A percentile compares a stretch with the other conserved stretches of the same genome.
Evolutionary conservation across 2,797 vertebrate genomes (phyloP).

Genomic region (Labeo calbasu): DNA sequence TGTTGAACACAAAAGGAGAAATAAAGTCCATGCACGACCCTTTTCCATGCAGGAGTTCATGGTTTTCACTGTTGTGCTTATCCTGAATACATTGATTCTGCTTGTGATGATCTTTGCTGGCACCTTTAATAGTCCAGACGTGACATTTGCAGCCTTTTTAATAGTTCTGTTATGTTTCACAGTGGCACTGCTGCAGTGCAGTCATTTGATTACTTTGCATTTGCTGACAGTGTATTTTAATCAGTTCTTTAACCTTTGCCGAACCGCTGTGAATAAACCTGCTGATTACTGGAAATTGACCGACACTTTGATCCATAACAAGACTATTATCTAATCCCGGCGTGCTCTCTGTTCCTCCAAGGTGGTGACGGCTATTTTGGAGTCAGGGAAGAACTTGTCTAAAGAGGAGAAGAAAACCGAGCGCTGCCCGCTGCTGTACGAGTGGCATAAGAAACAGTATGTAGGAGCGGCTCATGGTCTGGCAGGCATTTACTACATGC

Average conservation of each 20-base stretch:
- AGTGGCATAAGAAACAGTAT: constrained; percentile 97
- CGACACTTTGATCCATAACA: background rate
- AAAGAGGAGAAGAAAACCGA: constrained; percentile 89
- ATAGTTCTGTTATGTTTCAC: background rate
- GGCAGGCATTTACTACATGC: constrained; percentile 91
- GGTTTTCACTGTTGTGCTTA: too few relatives aligned
- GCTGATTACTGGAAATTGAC: background rate
- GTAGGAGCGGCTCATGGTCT: constrained; percentile 94
- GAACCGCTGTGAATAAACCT: background rate
- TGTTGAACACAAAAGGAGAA: too few relatives aligned
- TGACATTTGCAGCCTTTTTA: too few relatives aligned
- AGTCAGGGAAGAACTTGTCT: constrained; percentile 89
- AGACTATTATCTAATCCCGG: background rate
- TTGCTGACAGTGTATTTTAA: background rate
- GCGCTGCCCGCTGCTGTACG: constrained; percentile 93
- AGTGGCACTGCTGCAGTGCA: background rate
- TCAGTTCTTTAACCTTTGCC: background rate
- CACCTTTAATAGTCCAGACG: too few relatives aligned
- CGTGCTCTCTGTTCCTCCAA: constrained; percentile 58
- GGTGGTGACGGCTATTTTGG: constrained; percentile 88
- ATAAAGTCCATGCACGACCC: too few relatives aligned
- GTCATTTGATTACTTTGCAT: background rate
- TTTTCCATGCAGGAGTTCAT: too few relatives aligned
- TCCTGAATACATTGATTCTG: too few relatives aligned
- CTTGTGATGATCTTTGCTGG: too few relatives aligned